These are phyloP conservation scores for Hippopotamyrus pictus DNA, from an alignment of 2,797 vertebrate species.

Conservation along the genomic window DNA sequence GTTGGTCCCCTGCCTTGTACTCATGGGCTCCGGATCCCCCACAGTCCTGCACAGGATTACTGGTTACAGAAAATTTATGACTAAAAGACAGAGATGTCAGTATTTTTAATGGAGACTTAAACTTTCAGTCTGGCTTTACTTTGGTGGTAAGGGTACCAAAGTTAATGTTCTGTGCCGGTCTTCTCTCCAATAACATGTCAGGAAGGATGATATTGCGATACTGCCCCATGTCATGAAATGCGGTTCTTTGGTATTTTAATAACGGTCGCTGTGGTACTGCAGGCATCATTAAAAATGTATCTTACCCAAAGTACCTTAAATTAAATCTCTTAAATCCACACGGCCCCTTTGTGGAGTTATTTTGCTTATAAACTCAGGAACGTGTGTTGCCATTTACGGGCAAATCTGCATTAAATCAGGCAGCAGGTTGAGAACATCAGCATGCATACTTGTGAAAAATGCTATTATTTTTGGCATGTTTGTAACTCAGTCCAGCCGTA, in stretches of 20 bases:
- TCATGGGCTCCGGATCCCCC: not conserved
- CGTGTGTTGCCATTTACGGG: not conserved
- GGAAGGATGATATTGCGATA: not conserved
- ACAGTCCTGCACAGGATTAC: not conserved
- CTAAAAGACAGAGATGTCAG: not conserved
- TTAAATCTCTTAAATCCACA: not conserved
- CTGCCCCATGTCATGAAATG: not conserved
- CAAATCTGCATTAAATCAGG: not conserved
- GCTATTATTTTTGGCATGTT: not conserved
- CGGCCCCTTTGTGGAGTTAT: not conserved
- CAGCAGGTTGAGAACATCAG: not conserved
- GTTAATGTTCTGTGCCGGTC: not conserved
- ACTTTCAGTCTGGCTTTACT: not conserved
- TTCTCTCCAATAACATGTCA: not conserved
- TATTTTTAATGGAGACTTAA: not conserved
- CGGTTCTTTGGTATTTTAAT: not conserved
- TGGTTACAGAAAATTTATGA: not conserved
- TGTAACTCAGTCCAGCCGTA: not conserved
- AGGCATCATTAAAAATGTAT: constrained; percentile 1
- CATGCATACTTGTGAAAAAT: not conserved
- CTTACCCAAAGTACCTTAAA: not conserved
- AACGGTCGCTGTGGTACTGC: not conserved
- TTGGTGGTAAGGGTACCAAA: not conserved
- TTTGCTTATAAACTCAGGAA: not conserved
- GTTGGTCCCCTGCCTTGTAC: not conserved